phyloP scores from a whole-genome alignment of 2,888 invertebrate genomes.

The Scelioninae gen. 1 region DNA sequence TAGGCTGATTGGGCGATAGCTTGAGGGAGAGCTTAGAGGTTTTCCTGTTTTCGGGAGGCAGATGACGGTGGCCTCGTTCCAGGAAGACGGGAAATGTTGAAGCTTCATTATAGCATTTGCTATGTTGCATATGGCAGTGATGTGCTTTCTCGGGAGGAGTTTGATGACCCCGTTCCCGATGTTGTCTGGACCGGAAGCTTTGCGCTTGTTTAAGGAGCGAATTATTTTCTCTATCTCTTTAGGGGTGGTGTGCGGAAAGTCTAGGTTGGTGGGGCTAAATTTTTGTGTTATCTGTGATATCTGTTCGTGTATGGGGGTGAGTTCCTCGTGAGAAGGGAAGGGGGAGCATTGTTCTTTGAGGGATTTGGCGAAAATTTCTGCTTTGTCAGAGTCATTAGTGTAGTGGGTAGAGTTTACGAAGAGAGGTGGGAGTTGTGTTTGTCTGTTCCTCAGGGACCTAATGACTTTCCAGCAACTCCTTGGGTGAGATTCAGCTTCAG shows the following conservation, averaged over 20 bases:
- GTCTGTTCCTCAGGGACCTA: background rate
- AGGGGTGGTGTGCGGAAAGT: background rate
- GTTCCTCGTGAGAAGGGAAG: background rate
- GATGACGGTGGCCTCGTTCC: too few relatives aligned
- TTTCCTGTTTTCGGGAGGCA: too few relatives aligned
- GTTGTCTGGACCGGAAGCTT: background rate
- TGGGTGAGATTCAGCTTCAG: background rate
- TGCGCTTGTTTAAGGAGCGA: background rate
- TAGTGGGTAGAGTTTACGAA: background rate
- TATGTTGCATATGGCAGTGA: background rate
- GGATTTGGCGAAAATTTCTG: background rate
- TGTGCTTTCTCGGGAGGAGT: background rate
- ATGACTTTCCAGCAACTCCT: background rate
- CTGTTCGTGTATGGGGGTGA: background rate
- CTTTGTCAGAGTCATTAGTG: background rate
- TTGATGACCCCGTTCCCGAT: background rate
- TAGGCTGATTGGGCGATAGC: too few relatives aligned
- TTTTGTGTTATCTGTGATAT: background rate
- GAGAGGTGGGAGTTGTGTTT: background rate
- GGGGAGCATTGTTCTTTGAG: background rate
- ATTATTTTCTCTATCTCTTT: background rate
- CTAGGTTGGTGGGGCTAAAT: background rate
- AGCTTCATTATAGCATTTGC: too few relatives aligned
- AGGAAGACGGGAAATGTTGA: too few relatives aligned
- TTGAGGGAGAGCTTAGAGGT: too few relatives aligned